Evolutionary conservation across 2,797 vertebrate genomes (phyloP), one percentile per base, ranked within the genome.

Genomic region (Jordanella pulchra): DNA sequence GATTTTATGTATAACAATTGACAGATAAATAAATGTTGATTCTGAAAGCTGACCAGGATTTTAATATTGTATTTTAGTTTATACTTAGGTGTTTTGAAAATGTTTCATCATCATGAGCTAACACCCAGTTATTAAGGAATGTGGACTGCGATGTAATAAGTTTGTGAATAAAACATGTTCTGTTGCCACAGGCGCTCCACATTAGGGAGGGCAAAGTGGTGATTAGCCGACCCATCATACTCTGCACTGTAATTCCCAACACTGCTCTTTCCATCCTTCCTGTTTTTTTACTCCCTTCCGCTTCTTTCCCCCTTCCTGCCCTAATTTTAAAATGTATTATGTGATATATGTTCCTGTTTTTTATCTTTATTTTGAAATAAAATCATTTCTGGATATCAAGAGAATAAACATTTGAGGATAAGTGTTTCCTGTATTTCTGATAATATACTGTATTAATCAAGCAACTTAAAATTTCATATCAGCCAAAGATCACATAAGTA

Each of bases 111-210:
- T 60, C 70, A 73, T 76, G 75, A 25, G 68, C 81, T 83, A 78
- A 79, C 60, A 51, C 48, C 71, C 90, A 90, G 84, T 84, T 88
- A 88, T 89, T 78, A 86, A 83, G 81, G 47, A 79, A 73, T 60
- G 90, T 87, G 90, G 91, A 88, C 86, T 84, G 83, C 89, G 89
- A 91, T 90, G 86, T 91, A 91, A 93, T 93, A 92, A 89, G 91
- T 92, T 90, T 81, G 91, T 95, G 93, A 95, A 95, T 95, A 95
- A 95, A 94, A 95, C 93, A 95, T 95, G 93, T 83, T 93, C 93
- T 93, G 93, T 94, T 94, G 93, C 94, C 93, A 93, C 87, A 82
- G 94, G 94, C 93, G 92, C 90, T 91, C 80, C 80, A 86, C 93
- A 95, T 95, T 94, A 95, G 87, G 91, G 89, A 75, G 89, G 92